Evolutionary conservation across 2,888 invertebrate genomes (phyloP).

Genomic region (Matsumyia berberina): DNA sequence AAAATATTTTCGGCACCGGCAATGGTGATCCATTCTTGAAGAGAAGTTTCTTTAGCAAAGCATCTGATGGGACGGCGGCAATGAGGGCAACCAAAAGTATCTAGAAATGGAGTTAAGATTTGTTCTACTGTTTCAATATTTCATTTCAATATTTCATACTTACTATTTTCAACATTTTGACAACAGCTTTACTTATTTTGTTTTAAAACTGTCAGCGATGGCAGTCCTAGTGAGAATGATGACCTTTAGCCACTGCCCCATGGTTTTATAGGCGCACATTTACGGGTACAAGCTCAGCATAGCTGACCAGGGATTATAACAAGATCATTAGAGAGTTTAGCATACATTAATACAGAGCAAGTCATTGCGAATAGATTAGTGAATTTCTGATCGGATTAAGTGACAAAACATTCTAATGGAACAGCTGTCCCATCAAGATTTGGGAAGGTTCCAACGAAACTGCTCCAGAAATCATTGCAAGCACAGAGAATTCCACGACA

Average conservation of each 20-base stretch:
- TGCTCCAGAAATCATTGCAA: too few species aligned
- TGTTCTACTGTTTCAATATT: background rate
- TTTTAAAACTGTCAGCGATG: background rate
- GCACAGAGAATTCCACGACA: too few species aligned
- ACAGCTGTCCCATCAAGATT: too few species aligned
- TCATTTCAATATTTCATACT: constrained; percentile 5
- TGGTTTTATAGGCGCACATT: constrained; percentile 1
- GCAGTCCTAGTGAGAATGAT: background rate
- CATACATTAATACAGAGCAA: background rate
- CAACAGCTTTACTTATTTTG: background rate
- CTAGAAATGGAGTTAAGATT: background rate
- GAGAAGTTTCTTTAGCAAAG: background rate
- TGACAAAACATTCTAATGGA: too few species aligned
- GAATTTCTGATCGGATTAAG: background rate
- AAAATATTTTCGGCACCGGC: background rate
- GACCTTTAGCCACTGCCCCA: background rate
- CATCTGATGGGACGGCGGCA: background rate
- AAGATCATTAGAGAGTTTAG: background rate
- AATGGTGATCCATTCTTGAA: constrained; percentile 11
- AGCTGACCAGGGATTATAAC: background rate
- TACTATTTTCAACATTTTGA: constrained; percentile 18
- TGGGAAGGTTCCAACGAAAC: too few species aligned
- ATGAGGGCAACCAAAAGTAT: background rate
- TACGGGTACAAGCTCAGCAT: too few species aligned
- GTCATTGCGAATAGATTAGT: background rate